phyloP scores from a whole-genome alignment of 2,888 invertebrate species.

The Therioaphis trifolii region DNA sequence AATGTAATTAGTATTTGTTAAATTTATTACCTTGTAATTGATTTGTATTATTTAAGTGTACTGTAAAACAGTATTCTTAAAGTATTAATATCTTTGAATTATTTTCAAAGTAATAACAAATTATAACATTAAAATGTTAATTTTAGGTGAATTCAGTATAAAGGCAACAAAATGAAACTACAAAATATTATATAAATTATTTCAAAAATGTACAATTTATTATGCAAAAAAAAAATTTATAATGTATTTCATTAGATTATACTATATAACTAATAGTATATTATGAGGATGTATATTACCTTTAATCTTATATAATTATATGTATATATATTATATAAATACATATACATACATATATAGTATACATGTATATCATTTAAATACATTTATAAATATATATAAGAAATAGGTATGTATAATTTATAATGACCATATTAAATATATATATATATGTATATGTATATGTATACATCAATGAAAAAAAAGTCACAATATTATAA shows the following conservation, averaged over 20 bases:
- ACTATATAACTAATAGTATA: slow-evolving; percentile 63
- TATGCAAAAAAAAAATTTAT: slow-evolving; percentile 60
- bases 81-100: no score
- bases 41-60: no score
- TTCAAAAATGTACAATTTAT: slow-evolving; percentile 62
- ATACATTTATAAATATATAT: slow-evolving; percentile 51
- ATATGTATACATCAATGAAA: slow-evolving; percentile 54
- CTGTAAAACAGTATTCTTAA: no score
- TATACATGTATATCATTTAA: slow-evolving; percentile 40
- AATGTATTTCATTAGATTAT: slow-evolving; percentile 59
- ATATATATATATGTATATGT: slow-evolving; percentile 30
- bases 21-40: no score
- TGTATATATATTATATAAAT: slow-evolving; percentile 18
- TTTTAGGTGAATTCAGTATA: neutral
- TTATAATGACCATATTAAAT: slow-evolving; percentile 46
- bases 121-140: no score
- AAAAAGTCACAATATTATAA: slow-evolving; percentile 60
- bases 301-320: slow-evolving; percentile 50
- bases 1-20: no score
- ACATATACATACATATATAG: slow-evolving; percentile 32
- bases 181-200: slow-evolving; percentile 38
- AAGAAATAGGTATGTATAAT: slow-evolving; percentile 57
- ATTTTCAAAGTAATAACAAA: no score
- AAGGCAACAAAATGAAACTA: slow-evolving; percentile 5
- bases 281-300: slow-evolving; percentile 57